Percentiles rank a stretch among this genome's conserved stretches.
Conservation (phyloP, 1,140 invertebrate genomes). For the Mercenaria mercenaria region DNA sequence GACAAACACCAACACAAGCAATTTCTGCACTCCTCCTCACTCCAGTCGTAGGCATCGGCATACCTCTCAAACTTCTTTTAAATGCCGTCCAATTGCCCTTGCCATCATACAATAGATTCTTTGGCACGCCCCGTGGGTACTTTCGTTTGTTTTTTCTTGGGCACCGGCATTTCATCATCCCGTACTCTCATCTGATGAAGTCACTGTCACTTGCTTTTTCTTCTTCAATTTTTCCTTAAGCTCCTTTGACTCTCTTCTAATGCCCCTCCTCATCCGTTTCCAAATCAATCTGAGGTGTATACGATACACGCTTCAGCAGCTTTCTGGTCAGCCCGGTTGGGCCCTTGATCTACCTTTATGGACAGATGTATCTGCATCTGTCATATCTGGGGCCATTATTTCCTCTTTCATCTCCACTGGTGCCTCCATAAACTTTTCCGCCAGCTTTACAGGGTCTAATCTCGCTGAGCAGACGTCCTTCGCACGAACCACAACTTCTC, state of each 20-base stretch:
- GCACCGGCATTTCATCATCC: no score
- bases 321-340: no score
- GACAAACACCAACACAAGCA: no score
- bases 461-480: neutral
- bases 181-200: no score
- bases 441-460: neutral
- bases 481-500: no score
- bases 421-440: neutral
- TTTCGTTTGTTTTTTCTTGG: no score
- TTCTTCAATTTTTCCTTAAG: no score
- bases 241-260: no score
- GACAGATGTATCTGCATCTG: neutral
- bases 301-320: neutral
- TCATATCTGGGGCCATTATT: neutral
- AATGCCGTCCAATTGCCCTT: conserved; percentile 12
- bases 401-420: no score
- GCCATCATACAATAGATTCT: neutral
- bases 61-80: conserved; percentile 22
- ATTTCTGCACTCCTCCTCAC: neutral
- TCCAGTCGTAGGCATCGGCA: neutral
- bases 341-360: neutral
- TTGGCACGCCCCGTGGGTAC: no score
- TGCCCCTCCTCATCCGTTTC: neutral
- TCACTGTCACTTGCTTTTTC: no score
- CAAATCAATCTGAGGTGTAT: neutral